phyloP scores from a whole-genome alignment of 2,797 vertebrate species.

The Telmatherina bonti region DNA sequence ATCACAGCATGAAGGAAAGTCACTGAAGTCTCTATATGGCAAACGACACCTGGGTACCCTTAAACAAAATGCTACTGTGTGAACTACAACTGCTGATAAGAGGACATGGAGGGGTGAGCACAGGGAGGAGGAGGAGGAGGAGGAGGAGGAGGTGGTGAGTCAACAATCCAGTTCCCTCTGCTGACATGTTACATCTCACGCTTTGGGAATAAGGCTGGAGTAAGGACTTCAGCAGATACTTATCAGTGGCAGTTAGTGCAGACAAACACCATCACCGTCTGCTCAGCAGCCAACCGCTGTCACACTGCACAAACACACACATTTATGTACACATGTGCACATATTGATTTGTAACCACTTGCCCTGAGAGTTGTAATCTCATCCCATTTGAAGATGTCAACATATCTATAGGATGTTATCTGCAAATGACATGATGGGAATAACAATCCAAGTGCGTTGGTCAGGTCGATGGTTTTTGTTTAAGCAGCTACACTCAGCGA shows the following conservation, averaged over 20 bases:
- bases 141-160: constrained; percentile 21
- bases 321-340: too few species aligned
- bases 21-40: constrained; percentile 54
- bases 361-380: too few species aligned
- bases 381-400: too few species aligned
- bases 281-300: constrained; percentile 50
- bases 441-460: too few species aligned
- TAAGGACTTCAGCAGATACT: constrained; percentile 82
- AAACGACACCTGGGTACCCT: constrained; percentile 64
- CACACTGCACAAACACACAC: not conserved
- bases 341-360: too few species aligned
- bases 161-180: constrained; percentile 72
- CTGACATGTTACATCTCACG: constrained; percentile 81
- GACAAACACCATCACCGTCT: constrained; percentile 71
- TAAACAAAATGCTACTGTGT: constrained; percentile 76
- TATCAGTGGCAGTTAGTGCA: constrained; percentile 78
- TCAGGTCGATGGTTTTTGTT: too few species aligned
- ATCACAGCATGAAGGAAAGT: constrained; percentile 60
- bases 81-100: constrained; percentile 65
- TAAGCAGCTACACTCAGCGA: too few species aligned
- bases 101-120: not conserved
- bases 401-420: too few species aligned
- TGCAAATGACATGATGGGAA: too few species aligned
- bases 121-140: not conserved
- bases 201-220: constrained; percentile 69